phyloP scores from a whole-genome alignment of 35 echinoderm and acorn worm species.

The Amphiura filiformis region DNA sequence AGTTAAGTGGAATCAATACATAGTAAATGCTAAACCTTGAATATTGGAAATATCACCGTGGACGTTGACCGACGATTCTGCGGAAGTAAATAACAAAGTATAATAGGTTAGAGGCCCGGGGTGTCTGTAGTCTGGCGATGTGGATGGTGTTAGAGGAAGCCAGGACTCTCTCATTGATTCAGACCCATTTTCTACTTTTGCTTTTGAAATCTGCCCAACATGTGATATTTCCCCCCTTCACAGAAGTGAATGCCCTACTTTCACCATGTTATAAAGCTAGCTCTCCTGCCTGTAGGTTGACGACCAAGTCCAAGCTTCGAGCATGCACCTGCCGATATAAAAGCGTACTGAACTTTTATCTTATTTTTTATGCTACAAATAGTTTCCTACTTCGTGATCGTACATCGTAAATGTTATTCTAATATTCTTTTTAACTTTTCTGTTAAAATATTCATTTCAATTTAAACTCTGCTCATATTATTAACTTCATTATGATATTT shows the following conservation, averaged over 20 bases:
- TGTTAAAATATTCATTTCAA: too few species aligned
- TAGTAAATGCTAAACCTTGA: neutral
- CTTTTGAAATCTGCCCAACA: neutral
- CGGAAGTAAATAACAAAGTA: constrained; percentile 5
- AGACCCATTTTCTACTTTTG: neutral
- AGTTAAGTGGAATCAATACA: constrained; percentile 6
- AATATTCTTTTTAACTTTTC: too few species aligned
- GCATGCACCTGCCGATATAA: too few species aligned
- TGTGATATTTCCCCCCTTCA: neutral
- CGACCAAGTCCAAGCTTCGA: too few species aligned
- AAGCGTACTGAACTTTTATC: too few species aligned
- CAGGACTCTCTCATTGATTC: neutral
- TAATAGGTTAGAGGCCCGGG: constrained; percentile 1
- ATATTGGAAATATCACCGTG: constrained; percentile 7
- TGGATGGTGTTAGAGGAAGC: neutral
- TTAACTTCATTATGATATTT: too few species aligned
- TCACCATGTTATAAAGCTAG: too few species aligned
- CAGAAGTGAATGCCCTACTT: neutral
- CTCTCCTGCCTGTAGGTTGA: too few species aligned
- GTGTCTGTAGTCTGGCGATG: neutral
- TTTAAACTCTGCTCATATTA: too few species aligned
- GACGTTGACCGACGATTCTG: neutral
- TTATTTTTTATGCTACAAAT: too few species aligned
- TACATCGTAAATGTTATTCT: too few species aligned
- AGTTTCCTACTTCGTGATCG: too few species aligned